phyloP scores from a whole-genome alignment of 2,113 vertebrate genomes.

The Larimichthys crocea region DNA sequence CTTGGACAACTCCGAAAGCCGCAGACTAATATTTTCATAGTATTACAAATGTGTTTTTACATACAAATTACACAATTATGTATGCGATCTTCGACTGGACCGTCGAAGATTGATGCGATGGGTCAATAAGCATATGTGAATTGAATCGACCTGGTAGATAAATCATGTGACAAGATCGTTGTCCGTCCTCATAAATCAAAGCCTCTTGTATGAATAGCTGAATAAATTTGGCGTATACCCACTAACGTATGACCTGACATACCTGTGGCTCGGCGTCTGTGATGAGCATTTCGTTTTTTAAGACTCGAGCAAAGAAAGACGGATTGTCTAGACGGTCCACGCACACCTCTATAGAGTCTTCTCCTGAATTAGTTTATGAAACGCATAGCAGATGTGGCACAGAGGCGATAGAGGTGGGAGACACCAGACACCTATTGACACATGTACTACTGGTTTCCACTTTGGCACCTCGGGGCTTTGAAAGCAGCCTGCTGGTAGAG shows the following conservation, averaged over 20 bases:
- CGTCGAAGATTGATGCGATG: not conserved
- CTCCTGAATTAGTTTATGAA: conserved; percentile 76
- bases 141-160: not conserved
- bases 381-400: conserved; percentile 77
- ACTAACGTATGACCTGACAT: conserved; percentile 28
- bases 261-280: conserved; percentile 38
- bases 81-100: not conserved
- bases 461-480: conserved; percentile 80
- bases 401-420: conserved; percentile 69
- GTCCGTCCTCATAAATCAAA: conserved; percentile 15
- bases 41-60: not conserved
- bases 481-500: conserved; percentile 78
- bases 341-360: conserved; percentile 58
- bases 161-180: not conserved
- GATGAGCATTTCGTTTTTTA: conserved; percentile 44
- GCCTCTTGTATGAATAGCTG: not conserved
- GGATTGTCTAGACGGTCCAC: conserved; percentile 62
- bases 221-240: not conserved
- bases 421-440: conserved; percentile 82
- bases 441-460: conserved; percentile 83
- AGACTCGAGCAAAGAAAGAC: conserved; percentile 47
- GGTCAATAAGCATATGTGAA: not conserved
- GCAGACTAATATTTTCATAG: conserved; percentile 24
- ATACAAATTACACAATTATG: not conserved
- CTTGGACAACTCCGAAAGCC: conserved; percentile 3